Evolutionary conservation across 2,888 invertebrate species (phyloP).

Genomic region (Mythimna lalbum): DNA sequence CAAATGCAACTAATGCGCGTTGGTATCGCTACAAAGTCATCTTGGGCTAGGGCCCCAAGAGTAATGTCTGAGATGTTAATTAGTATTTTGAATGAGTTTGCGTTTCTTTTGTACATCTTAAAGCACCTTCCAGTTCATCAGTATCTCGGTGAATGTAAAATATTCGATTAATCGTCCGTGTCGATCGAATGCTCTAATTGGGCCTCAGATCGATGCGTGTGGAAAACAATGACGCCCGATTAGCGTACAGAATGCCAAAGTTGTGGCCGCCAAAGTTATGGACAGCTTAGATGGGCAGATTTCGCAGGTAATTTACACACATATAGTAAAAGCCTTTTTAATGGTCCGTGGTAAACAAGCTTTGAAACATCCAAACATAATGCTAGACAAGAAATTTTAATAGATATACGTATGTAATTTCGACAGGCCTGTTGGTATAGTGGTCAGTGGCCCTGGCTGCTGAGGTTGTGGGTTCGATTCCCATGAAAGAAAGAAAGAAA

Average conservation of each 20-base stretch:
- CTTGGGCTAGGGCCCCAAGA: too few species aligned
- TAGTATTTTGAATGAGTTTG: neutral
- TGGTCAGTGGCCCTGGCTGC: too few species aligned
- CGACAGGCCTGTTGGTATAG: too few species aligned
- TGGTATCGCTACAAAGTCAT: too few species aligned
- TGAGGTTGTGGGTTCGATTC: too few species aligned
- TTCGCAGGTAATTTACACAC: constrained; percentile 8
- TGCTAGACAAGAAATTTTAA: neutral
- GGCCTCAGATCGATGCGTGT: constrained; percentile 75
- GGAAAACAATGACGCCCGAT: constrained; percentile 74
- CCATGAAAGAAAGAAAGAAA: too few species aligned
- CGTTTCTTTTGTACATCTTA: neutral
- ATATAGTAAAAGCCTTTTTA: neutral
- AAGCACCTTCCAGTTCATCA: constrained; percentile 38
- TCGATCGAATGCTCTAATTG: constrained; percentile 78
- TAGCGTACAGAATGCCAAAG: constrained; percentile 52
- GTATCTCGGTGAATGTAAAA: constrained; percentile 62
- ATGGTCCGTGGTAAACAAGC: neutral
- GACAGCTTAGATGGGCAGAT: constrained; percentile 20
- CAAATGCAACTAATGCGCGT: too few species aligned
- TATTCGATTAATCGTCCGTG: constrained; percentile 75
- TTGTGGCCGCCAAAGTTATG: constrained; percentile 29
- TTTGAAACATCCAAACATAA: neutral
- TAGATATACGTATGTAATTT: too few species aligned
- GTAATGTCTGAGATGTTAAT: neutral